A percentile compares a stretch with the other conserved stretches of the same genome.
Conservation (phyloP, 2,113 vertebrate species). For the Halcyon senegalensis region DNA sequence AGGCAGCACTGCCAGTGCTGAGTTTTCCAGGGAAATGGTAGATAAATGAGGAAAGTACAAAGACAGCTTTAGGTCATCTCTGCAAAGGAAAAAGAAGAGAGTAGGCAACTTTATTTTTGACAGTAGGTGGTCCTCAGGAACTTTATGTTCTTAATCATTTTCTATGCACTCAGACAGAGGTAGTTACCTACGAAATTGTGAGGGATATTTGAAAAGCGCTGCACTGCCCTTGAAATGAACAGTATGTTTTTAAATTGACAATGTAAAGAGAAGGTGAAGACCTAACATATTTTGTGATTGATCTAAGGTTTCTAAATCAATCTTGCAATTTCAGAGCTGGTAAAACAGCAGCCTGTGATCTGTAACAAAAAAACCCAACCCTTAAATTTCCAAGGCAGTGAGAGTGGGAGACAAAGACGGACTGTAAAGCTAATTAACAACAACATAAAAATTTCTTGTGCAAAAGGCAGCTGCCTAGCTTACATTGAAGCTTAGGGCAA, state of each 20-base stretch:
- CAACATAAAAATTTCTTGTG: neutral
- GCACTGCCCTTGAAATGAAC: neutral
- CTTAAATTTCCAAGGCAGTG: neutral
- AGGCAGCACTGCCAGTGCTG: neutral
- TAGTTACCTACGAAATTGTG: neutral
- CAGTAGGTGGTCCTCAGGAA: neutral
- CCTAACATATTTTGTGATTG: neutral
- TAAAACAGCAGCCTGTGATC: neutral
- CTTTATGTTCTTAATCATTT: constrained; percentile 12
- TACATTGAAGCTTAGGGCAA: neutral
- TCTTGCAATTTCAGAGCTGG: neutral
- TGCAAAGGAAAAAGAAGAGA: neutral
- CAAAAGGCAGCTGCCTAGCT: neutral
- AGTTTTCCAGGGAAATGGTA: neutral
- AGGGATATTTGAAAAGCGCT: neutral
- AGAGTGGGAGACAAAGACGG: neutral
- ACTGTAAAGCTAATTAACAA: neutral
- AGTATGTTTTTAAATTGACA: neutral
- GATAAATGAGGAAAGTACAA: neutral
- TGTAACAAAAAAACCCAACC: neutral
- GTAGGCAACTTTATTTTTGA: neutral
- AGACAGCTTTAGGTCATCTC: neutral
- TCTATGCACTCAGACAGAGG: neutral
- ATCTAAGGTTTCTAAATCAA: neutral
- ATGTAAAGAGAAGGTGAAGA: neutral